These are phyloP conservation scores for Fissipunctia ypsillon DNA, from an alignment of 2,888 invertebrate species.

Conservation along the genomic window DNA sequence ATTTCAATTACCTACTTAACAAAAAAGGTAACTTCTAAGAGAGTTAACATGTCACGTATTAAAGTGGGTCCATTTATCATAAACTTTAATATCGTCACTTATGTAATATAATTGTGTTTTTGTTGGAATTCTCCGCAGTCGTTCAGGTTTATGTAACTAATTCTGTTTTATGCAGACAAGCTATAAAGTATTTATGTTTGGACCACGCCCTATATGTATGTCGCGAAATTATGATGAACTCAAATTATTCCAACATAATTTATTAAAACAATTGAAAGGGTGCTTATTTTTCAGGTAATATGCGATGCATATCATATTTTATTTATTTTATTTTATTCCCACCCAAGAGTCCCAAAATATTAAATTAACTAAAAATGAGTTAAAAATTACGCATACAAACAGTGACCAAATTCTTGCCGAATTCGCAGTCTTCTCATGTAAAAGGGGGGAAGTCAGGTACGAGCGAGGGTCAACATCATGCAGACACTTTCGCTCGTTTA, in stretches of 20 bases:
- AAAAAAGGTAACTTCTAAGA: neutral
- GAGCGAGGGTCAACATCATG: constrained; percentile 74
- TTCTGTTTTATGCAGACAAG: constrained; percentile 23
- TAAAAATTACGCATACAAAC: constrained; percentile 3
- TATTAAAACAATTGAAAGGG: too few relatives aligned
- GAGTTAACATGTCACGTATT: constrained; percentile 3
- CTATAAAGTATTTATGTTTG: constrained; percentile 15
- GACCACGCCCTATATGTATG: constrained; percentile 5
- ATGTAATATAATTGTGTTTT: constrained; percentile 53
- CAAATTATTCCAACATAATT: too few relatives aligned
- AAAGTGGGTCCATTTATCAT: constrained; percentile 39
- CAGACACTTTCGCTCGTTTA: constrained; percentile 85
- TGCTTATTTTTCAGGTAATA: too few relatives aligned
- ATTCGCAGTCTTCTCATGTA: constrained; percentile 60
- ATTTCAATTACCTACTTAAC: neutral
- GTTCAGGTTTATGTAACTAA: constrained; percentile 59
- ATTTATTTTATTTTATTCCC: neutral
- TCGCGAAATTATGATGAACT: neutral
- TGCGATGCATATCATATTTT: neutral
- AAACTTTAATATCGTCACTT: constrained; percentile 44
- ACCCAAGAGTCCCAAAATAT: neutral
- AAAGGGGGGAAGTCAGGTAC: constrained; percentile 72
- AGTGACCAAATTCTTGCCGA: constrained; percentile 58
- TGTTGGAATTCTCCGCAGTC: constrained; percentile 36
- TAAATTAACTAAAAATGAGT: neutral